Percentiles rank a stretch among this genome's conserved stretches.
Evolutionary conservation across 2,888 invertebrate species (phyloP).

Genomic region (Epirrhoe tristata): DNA sequence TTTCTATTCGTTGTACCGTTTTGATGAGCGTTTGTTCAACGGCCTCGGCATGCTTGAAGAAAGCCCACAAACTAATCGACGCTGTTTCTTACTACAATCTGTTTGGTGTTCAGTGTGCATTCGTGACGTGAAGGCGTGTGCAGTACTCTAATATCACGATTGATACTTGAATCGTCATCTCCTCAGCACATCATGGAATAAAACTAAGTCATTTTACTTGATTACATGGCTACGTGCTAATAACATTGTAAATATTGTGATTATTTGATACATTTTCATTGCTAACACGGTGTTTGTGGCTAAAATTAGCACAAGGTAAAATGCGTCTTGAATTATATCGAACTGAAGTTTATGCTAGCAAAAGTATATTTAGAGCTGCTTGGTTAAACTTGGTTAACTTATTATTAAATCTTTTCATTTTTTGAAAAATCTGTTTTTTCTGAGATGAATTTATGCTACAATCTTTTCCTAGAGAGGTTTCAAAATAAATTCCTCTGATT

Average conservation of each 20-base stretch:
- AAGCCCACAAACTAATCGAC: slow-evolving; percentile 69
- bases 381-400: not conserved
- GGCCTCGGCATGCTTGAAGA: slow-evolving; percentile 70
- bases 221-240: slow-evolving; percentile 54
- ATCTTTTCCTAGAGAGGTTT: too few relatives aligned
- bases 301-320: slow-evolving; percentile 13
- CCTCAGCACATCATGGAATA: slow-evolving; percentile 28
- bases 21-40: slow-evolving; percentile 23
- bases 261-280: slow-evolving; percentile 44
- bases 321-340: not conserved
- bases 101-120: slow-evolving; percentile 84
- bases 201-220: slow-evolving; percentile 52
- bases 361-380: not conserved
- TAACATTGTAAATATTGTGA: slow-evolving; percentile 61
- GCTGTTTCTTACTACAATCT: slow-evolving; percentile 59
- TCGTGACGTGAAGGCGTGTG: slow-evolving; percentile 58
- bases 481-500: too few relatives aligned
- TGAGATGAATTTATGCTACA: too few relatives aligned
- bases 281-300: slow-evolving; percentile 50
- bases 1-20: slow-evolving; percentile 5
- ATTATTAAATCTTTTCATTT: too few relatives aligned
- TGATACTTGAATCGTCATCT: slow-evolving; percentile 21
- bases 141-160: slow-evolving; percentile 50
- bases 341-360: not conserved
- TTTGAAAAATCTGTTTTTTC: too few relatives aligned